These are phyloP conservation scores for Pycnomerus fuliginosus DNA, from an alignment of 2,888 invertebrate species.

Conservation along the genomic window DNA sequence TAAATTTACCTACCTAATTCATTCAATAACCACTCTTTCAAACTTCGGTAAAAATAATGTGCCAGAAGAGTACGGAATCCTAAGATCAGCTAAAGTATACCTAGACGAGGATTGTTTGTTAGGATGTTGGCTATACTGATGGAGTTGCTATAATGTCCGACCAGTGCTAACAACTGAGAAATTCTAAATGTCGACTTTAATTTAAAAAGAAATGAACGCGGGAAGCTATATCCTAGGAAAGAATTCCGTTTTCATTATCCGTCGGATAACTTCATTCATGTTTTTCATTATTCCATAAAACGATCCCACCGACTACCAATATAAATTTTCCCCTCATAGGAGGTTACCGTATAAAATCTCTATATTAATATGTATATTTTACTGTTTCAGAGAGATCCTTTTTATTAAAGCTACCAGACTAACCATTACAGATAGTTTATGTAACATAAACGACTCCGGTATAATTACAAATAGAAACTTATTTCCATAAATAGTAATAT, in stretches of 20 bases:
- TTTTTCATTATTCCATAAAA: slow-evolving; percentile 10
- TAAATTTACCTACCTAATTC: too few species aligned
- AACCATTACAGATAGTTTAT: slow-evolving; percentile 27
- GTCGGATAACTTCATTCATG: slow-evolving; percentile 20
- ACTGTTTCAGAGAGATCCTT: slow-evolving; percentile 29
- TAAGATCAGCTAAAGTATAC: too few species aligned
- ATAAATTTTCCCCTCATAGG: slow-evolving; percentile 13
- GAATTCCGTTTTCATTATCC: slow-evolving; percentile 4
- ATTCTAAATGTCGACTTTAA: too few species aligned
- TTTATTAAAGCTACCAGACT: slow-evolving; percentile 29
- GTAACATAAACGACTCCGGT: slow-evolving; percentile 27
- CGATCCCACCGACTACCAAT: slow-evolving; percentile 8
- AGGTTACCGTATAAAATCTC: slow-evolving; percentile 19
- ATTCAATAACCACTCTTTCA: too few species aligned
- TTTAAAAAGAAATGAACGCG: too few species aligned
- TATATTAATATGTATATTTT: slow-evolving; percentile 30
- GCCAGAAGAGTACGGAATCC: too few species aligned
- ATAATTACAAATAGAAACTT: slow-evolving; percentile 32
- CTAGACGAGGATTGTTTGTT: too few species aligned
- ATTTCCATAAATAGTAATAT: slow-evolving; percentile 29
- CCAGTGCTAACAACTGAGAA: too few species aligned
- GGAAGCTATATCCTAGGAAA: too few species aligned
- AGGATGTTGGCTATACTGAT: too few species aligned
- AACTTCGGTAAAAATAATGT: too few species aligned
- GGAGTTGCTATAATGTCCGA: too few species aligned